Percentiles rank a stretch among this genome's conserved stretches.
phyloP scores from a whole-genome alignment of 2,113 vertebrate species.

The Oreotrochilus melanogaster region DNA sequence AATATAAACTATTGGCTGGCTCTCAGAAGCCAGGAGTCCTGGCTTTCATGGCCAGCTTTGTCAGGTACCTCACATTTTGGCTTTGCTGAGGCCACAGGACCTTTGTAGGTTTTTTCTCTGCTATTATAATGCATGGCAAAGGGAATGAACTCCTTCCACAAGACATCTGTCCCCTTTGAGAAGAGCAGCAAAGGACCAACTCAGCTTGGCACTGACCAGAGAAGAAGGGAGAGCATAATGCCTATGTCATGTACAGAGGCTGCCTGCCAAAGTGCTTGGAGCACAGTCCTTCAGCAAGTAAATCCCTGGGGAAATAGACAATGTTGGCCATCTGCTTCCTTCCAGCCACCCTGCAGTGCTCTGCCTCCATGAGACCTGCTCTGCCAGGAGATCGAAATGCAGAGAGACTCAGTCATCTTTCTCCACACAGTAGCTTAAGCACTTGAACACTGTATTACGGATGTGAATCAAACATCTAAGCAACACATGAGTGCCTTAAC shows the following conservation, averaged over 20 bases:
- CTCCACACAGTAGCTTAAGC: neutral
- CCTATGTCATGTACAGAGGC: neutral
- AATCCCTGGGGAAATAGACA: neutral
- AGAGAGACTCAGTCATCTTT: neutral
- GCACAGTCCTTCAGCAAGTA: neutral
- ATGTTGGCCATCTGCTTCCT: neutral
- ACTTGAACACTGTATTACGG: neutral
- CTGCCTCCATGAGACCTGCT: neutral
- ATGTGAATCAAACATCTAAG: neutral
- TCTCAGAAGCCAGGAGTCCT: neutral
- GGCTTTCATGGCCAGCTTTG: neutral
- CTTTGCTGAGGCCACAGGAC: neutral
- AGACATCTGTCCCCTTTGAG: neutral
- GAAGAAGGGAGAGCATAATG: rapidly evolving
- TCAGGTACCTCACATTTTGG: neutral
- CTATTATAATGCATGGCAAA: neutral
- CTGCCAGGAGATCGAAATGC: neutral
- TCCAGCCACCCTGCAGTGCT: neutral
- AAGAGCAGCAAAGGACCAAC: neutral
- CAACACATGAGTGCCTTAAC: neutral
- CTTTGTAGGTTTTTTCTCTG: neutral
- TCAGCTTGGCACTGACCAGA: neutral
- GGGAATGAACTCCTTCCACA: neutral
- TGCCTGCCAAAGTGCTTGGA: neutral
- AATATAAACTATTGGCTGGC: neutral